Base-by-base conservation (phyloP, 2,797 vertebrate genomes). In the Cynopterus sphinx region DNA sequence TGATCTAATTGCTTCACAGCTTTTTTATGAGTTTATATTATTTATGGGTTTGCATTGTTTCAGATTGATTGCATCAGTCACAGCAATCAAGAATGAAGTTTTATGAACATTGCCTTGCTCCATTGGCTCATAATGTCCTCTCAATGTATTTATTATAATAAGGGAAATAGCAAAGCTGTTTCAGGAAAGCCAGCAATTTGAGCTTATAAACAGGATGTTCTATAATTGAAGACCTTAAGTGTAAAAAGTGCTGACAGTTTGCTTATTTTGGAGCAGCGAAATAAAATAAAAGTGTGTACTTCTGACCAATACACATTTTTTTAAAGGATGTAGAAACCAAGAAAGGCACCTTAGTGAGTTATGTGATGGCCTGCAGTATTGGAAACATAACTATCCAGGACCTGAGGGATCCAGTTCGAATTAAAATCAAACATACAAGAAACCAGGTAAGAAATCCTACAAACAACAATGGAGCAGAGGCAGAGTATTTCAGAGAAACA, bases 321-420 rank as follows among this genome's bases (percentile, higher is more conserved):
- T 96, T 87, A 93, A 98, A 99, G 98, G 98, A 98, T 97, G 87
- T 97, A 71, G 98, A 97, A 97, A 96, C 87, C 96, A 91, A 87
- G 89, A 61, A 96, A 96, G 84, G 15, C 31, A 97, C 97, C 81
- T 98, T 99, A 92, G 99, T 98, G 96, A 99, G 99, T 97, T 99
- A 99, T n/a, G 99, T 99, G 94, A 99, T 99, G 97, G 99, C 99
- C 1, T 99, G 99, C 98, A 99, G 99, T 77, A 99, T 99, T 94
- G 99, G 99, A 43, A 99, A 99, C 97, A 91, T 99, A 55, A 98
- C 99, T 83, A 99, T 99, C 97, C 98, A 86, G 3, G 96, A 99
- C 97, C 99, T 99, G 94, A 96, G 71, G 78, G 98, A 99, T 26
- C 99, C 99, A 0, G 99, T 99, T 92, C 98, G 97, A 98, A 99